phyloP scores from a whole-genome alignment of 2,113 vertebrate genomes.

The Cebus imitator region DNA sequence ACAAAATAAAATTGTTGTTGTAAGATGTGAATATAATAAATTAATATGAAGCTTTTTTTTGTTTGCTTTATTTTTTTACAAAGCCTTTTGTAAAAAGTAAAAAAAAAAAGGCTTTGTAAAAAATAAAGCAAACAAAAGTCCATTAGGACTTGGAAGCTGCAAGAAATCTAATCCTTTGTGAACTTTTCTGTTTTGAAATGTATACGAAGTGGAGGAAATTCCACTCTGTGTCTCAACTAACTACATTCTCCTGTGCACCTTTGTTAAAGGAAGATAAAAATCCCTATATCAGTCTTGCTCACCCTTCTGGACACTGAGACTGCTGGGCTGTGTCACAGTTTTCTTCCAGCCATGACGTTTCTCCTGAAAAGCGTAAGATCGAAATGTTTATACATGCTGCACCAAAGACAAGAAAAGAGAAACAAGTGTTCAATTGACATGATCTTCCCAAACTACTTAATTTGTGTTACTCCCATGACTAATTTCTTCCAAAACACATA shows the following conservation, averaged over 20 bases:
- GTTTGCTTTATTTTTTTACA: too few relatives aligned
- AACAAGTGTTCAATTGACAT: not conserved
- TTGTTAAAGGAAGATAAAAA: not conserved
- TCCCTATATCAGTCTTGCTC: slow-evolving; percentile 50
- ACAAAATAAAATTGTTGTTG: not conserved
- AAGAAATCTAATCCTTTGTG: not conserved
- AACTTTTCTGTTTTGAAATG: not conserved
- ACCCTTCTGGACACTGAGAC: slow-evolving; percentile 92
- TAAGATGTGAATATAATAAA: not conserved
- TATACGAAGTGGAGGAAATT: not conserved
- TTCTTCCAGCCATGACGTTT: slow-evolving; percentile 84
- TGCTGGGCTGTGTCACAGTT: slow-evolving; percentile 73
- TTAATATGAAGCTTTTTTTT: not conserved
- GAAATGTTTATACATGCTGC: not conserved
- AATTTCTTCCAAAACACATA: not conserved
- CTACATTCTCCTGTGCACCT: not conserved
- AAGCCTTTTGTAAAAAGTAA: too few relatives aligned
- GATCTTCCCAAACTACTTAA: not conserved
- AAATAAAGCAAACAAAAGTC: not conserved
- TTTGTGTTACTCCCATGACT: not conserved
- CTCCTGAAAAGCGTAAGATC: slow-evolving; percentile 79
- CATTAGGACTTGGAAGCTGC: not conserved
- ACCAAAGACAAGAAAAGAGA: not conserved
- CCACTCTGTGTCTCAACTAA: not conserved
- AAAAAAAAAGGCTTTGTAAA: not conserved